Evolutionary conservation across 2,888 invertebrate genomes (phyloP), one percentile per base, ranked within the genome.

Genomic region (Apotomis turbidana): DNA sequence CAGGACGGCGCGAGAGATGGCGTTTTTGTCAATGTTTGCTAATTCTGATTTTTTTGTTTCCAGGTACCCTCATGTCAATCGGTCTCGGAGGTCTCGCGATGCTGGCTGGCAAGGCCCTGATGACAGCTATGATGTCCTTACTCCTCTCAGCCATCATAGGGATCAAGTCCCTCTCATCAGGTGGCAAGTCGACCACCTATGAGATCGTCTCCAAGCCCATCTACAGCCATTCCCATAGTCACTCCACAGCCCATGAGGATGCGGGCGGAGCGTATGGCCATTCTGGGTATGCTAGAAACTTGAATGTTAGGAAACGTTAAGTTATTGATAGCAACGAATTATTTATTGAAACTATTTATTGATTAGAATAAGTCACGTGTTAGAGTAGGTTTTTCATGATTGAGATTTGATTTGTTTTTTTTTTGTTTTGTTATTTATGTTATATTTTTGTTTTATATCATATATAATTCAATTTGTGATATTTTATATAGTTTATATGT

Each of bases 151-250:
- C 96, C 0, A 95, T 97, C 74, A 94, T 97, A 70, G 97, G 97
- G 0, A 89, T 97, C 71, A 97, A 97, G 81, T 95, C 96, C 0
- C 86, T 97, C 15, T 94, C 96, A 0, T 94, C 95, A 3, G 96
- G 96, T 0, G 95, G 95, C 75, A 96, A 96, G 81, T 94, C 96
- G 9, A 97, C 97, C 8, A 97, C 97, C 0, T 97, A 97, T 83
- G 97, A 97, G 89, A 97, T 97, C 74, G 96, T 97, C 6, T 95
- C 97, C 57, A 97, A 97, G 78, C 97, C 97, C 0, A 93, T 97
- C 0, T 97, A 97, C 84, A 95, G 95, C 0, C 95, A 95, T 41
- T 93, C 94, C 4, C 95, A 95, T 71, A 91, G 94, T 0, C 95
- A 95, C 68, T 95, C 95, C 0, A 93, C 94, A 0, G 94, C 93